These are phyloP conservation scores for Heliocidaris erythrogramma DNA, from an alignment of 35 echinoderm and acorn worm species.

Conservation along the genomic window DNA sequence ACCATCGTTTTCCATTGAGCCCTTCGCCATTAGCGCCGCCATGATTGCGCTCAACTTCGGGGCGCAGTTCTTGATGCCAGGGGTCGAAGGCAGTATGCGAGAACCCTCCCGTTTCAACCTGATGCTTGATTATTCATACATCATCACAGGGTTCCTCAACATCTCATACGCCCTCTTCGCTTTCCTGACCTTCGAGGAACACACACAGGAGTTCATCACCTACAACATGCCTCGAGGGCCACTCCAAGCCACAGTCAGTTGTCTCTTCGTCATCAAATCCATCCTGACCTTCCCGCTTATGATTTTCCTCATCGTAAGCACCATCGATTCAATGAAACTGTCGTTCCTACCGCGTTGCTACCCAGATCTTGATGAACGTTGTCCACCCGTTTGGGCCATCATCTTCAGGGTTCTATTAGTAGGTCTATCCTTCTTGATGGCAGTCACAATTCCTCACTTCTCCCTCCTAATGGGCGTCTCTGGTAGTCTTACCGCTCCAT, in stretches of 20 bases:
- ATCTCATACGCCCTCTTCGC: slow-evolving; percentile 86
- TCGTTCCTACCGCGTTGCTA: slow-evolving; percentile 74
- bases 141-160: slow-evolving; percentile 78
- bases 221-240: slow-evolving; percentile 92
- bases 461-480: slow-evolving; percentile 93
- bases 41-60: slow-evolving; percentile 96
- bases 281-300: slow-evolving; percentile 91
- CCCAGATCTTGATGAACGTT: slow-evolving; percentile 12
- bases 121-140: slow-evolving; percentile 85
- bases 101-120: slow-evolving; percentile 66
- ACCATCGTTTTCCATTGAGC: slow-evolving; percentile 70
- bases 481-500: slow-evolving; percentile 88
- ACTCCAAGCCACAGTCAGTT: slow-evolving; percentile 77
- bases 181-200: slow-evolving; percentile 80
- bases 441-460: slow-evolving; percentile 87
- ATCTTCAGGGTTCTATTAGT: slow-evolving; percentile 83
- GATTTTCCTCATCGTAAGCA: slow-evolving; percentile 90
- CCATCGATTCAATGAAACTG: slow-evolving; percentile 82
- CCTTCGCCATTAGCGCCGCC: slow-evolving; percentile 78
- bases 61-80: slow-evolving; percentile 92
- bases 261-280: slow-evolving; percentile 94
- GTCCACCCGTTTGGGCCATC: slow-evolving; percentile 77
- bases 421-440: slow-evolving; percentile 76
- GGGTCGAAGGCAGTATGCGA: slow-evolving; percentile 91
- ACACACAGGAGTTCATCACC: slow-evolving; percentile 93